A percentile compares a stretch with the other conserved stretches of the same genome.
phyloP scores from a whole-genome alignment of 2,797 vertebrate species.

The Chelon auratus region DNA sequence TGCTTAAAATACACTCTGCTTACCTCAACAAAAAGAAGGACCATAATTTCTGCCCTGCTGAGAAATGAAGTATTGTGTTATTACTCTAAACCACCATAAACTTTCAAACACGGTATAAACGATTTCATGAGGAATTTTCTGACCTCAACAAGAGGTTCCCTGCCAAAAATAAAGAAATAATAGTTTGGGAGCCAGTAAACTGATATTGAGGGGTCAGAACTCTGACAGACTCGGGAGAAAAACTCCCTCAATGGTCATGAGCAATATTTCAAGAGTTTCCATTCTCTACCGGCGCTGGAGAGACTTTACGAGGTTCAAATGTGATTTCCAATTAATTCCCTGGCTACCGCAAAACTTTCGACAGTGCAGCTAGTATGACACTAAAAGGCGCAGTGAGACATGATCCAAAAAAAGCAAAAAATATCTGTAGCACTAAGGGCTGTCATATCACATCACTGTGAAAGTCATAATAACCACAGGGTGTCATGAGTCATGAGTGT shows the following conservation, averaged over 20 bases:
- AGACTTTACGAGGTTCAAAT: constrained; percentile 49
- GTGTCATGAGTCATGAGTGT: constrained; percentile 65
- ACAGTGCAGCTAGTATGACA: constrained; percentile 40
- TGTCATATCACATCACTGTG: constrained; percentile 58
- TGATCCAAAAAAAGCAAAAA: constrained; percentile 63
- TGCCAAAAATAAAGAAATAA: constrained; percentile 45
- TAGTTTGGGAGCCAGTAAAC: constrained; percentile 38
- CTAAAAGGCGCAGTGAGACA: constrained; percentile 30
- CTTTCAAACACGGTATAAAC: constrained; percentile 42
- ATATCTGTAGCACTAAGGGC: constrained; percentile 45
- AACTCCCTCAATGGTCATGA: constrained; percentile 57
- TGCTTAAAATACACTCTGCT: not conserved
- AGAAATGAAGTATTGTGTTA: constrained; percentile 24
- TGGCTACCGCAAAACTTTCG: constrained; percentile 25
- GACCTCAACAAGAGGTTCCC: constrained; percentile 48
- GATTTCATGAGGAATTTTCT: constrained; percentile 54
- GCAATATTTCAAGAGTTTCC: constrained; percentile 62
- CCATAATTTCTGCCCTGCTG: constrained; percentile 19
- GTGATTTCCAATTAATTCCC: constrained; percentile 64
- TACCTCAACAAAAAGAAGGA: constrained; percentile 9
- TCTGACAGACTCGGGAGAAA: constrained; percentile 53
- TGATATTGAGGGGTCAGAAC: constrained; percentile 41
- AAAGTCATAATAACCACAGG: constrained; percentile 56
- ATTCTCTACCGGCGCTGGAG: constrained; percentile 36
- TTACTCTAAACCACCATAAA: constrained; percentile 40